Evolutionary conservation across 2,113 vertebrate genomes (phyloP).

Genomic region (Boulengeromyrus knoepffleri): DNA sequence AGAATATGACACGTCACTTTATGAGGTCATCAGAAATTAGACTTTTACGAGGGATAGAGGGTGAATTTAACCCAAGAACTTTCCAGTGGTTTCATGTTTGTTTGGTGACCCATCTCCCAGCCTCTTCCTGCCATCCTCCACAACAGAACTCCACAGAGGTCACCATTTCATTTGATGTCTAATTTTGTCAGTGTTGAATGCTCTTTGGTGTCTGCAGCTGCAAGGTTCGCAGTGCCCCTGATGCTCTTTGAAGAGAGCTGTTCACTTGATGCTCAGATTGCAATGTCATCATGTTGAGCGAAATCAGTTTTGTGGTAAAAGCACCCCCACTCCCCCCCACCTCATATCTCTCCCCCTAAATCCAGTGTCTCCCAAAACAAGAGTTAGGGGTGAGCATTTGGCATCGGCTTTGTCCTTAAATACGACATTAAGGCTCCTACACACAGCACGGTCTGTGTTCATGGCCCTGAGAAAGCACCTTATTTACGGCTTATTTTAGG

Average conservation of each 20-base stretch:
- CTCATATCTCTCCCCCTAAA: background rate
- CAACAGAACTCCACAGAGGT: background rate
- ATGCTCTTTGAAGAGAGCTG: slow-evolving; percentile 19
- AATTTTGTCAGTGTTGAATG: background rate
- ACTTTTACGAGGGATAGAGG: background rate
- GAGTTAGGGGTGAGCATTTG: background rate
- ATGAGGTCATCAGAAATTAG: background rate
- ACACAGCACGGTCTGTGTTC: background rate
- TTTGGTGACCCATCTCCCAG: background rate
- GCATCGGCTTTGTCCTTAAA: background rate
- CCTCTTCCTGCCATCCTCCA: background rate
- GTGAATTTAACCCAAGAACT: background rate
- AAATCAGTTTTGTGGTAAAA: background rate
- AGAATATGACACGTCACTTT: background rate
- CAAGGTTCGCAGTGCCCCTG: background rate
- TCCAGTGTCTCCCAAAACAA: background rate
- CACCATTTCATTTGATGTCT: background rate
- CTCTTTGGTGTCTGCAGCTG: background rate
- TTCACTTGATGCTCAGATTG: background rate
- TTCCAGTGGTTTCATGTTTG: background rate
- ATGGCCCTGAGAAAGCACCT: background rate
- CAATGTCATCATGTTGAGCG: background rate
- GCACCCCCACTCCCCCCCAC: too few species aligned
- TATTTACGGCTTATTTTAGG: background rate
- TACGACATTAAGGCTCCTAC: background rate